Conservation (phyloP, 2,113 vertebrate genomes). For the Anhinga rufa region DNA sequence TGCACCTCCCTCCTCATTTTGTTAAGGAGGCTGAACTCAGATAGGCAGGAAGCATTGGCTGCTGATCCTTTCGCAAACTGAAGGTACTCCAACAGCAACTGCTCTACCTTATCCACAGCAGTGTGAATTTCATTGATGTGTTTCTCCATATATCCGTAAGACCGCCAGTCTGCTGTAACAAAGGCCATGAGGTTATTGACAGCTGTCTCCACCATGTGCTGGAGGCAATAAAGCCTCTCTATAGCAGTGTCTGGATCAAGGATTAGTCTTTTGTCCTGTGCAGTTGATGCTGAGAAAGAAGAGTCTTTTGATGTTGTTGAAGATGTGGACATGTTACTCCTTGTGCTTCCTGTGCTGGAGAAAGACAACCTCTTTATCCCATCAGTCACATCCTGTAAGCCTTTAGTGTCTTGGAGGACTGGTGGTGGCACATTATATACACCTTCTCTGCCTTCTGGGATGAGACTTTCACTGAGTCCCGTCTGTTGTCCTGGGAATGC, state of each 20-base stretch:
- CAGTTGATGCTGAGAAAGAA: conserved; percentile 72
- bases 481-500: conserved; percentile 68
- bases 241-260: conserved; percentile 85
- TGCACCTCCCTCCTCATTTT: conserved; percentile 89
- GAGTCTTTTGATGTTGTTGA: conserved; percentile 87
- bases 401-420: conserved; percentile 69
- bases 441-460: conserved; percentile 70
- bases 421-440: conserved; percentile 85
- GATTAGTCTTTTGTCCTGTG: conserved; percentile 71
- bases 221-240: conserved; percentile 79
- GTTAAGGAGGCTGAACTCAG: conserved; percentile 79
- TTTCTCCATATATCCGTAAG: conserved; percentile 83
- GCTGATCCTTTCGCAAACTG: conserved; percentile 81
- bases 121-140: conserved; percentile 82
- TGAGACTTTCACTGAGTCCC: conserved; percentile 48
- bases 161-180: conserved; percentile 84
- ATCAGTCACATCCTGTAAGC: conserved; percentile 79
- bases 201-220: conserved; percentile 79
- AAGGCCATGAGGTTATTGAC: conserved; percentile 77
- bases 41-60: conserved; percentile 79
- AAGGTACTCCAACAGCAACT: conserved; percentile 78
- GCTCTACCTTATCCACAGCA: conserved; percentile 81
- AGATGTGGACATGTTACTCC: conserved; percentile 96
- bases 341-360: conserved; percentile 91
- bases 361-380: conserved; percentile 91